Evolutionary conservation across 2,797 vertebrate genomes (phyloP), one percentile per base, ranked within the genome.

Genomic region (Diglossa cyanea): DNA sequence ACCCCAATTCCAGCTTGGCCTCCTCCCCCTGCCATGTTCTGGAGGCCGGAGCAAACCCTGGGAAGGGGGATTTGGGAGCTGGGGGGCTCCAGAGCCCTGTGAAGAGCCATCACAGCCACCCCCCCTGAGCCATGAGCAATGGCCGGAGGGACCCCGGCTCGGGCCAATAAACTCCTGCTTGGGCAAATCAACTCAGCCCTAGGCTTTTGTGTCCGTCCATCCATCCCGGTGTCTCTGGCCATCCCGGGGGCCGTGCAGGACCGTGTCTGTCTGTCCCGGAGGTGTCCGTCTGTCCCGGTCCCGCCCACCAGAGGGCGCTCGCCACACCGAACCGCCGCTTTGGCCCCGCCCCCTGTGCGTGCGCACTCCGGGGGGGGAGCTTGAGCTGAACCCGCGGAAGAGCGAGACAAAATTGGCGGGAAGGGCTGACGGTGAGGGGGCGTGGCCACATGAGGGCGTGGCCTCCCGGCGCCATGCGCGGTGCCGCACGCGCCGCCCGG

Each of bases 321-420:
- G 2, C 15, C 3, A 3, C 7, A 2, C 9, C 10, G 1, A 31
- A 2, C 8, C 1, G 3, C 1, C 1, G 1, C 15, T 1, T 17
- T 7, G 4, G 4, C 1, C 24, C 13, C 28, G 28, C n/a, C 47
- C 1, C 3, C 11, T 1, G 44, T 44, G 35, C 54, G 10, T 18
- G 62, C 63, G 67, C 18, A 4, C 2, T 35, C 55, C 2, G 13
- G 10, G 42, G 24, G n/a, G 20, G 63, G n/a, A n/a, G n/a, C n/a
- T n/a, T 39, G 37, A 7, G 33, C 42, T 10, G 14, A 26, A 1
- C 10, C 12, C 4, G 17, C 5, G 5, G 17, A 4, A 13, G 8
- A 4, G 50, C 28, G 12, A 24, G 58, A 28, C 5, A 15, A 51
- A 7, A 5, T 9, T 7, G 12, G 62, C 10, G 35, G 63, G 44